phyloP scores from a whole-genome alignment of 2,113 vertebrate species.

The Calonectris borealis region DNA sequence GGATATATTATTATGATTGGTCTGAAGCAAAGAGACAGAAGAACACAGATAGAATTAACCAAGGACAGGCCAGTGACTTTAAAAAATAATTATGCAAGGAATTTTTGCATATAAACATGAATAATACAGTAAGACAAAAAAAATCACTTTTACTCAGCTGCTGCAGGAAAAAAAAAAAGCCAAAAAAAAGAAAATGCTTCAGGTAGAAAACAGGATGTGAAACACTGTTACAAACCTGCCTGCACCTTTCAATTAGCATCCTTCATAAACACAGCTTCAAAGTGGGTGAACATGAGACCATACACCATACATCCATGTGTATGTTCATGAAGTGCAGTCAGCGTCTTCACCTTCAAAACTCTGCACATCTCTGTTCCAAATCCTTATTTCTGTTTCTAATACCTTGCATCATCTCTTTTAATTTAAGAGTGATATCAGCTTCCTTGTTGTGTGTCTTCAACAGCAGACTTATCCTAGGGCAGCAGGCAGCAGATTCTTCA shows the following conservation, averaged over 20 bases:
- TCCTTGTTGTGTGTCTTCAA: not conserved
- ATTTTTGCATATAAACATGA: not conserved
- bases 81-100: not conserved
- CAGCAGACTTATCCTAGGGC: not conserved
- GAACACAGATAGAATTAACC: not conserved
- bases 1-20: not conserved
- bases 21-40: not conserved
- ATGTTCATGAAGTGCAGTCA: not conserved
- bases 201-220: not conserved
- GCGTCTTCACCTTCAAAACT: not conserved
- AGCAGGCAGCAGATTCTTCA: not conserved
- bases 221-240: not conserved
- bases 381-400: not conserved
- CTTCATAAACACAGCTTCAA: not conserved
- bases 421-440: not conserved
- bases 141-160: not conserved
- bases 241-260: not conserved
- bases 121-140: not conserved
- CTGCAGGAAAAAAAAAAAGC: not conserved
- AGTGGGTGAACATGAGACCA: not conserved
- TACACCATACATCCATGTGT: fast-evolving
- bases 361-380: not conserved
- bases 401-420: not conserved
- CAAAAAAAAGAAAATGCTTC: not conserved
- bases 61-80: not conserved